These are phyloP conservation scores for Micrastur ruficollis DNA, from an alignment of 2,797 vertebrate species.

Conservation along the genomic window DNA sequence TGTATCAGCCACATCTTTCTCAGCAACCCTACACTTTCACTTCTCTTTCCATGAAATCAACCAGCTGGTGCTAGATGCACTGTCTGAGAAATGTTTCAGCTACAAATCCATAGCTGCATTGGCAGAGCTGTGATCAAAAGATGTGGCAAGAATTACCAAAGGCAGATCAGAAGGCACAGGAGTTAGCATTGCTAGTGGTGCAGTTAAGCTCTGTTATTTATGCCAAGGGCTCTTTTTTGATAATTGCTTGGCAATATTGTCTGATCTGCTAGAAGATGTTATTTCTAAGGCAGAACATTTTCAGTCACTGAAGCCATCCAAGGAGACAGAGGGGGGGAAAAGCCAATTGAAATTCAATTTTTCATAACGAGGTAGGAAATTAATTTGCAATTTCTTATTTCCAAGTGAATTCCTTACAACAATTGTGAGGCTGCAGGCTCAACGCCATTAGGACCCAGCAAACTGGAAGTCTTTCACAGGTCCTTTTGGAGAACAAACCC, in stretches of 20 bases:
- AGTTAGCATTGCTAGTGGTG: not conserved
- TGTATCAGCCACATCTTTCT: not conserved
- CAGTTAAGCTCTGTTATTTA: not conserved
- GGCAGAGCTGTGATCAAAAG: not conserved
- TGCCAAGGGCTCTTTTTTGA: not conserved
- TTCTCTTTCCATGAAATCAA: not conserved
- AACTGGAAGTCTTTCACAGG: not conserved
- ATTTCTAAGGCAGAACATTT: not conserved
- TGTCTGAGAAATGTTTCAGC: not conserved
- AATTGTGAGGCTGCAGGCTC: not conserved
- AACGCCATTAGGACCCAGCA: not conserved
- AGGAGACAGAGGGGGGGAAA: not conserved
- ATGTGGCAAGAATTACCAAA: not conserved
- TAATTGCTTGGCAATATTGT: not conserved
- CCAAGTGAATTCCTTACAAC: not conserved
- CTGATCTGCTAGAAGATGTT: not conserved
- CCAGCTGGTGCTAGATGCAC: not conserved
- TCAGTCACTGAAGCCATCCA: not conserved
- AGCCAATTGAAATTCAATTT: not conserved
- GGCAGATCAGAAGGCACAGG: not conserved
- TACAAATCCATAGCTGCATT: not conserved
- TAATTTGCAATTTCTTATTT: not conserved
- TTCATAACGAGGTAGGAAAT: not conserved
- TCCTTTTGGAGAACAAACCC: not conserved
- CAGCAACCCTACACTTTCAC: not conserved